Percentiles rank a stretch among this genome's conserved stretches.
These are phyloP conservation scores for Stratiolaelaps scimitus DNA, from an alignment of 1,140 invertebrate genomes.

Conservation along the genomic window DNA sequence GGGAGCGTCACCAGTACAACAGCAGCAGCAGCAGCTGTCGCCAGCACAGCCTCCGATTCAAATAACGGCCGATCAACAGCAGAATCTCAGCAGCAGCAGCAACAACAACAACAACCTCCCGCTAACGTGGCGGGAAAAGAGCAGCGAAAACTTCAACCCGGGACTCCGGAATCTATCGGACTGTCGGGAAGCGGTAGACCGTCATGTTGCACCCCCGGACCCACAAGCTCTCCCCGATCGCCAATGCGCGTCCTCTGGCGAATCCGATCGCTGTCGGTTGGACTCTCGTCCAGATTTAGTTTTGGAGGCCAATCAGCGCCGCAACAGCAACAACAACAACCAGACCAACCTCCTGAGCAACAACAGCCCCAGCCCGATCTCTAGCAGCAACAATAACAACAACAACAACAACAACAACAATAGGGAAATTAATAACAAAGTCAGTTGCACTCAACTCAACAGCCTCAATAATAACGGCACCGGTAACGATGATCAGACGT, in stretches of 20 bases:
- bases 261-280: constrained; percentile 22
- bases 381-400: not conserved
- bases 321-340: constrained; percentile 2
- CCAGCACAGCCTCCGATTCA: not conserved
- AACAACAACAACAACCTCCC: too few relatives aligned
- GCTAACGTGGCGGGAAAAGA: too few relatives aligned
- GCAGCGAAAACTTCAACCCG: too few relatives aligned
- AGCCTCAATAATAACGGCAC: not conserved
- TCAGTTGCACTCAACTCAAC: constrained; percentile 4
- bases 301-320: constrained; percentile 1
- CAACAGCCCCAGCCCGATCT: too few relatives aligned
- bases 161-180: too few relatives aligned
- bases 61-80: not conserved
- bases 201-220: too few relatives aligned
- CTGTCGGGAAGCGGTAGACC: too few relatives aligned
- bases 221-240: too few relatives aligned
- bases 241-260: constrained; percentile 7
- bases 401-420: not conserved
- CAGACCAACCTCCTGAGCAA: not conserved
- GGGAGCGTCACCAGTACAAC: too few relatives aligned
- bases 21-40: not conserved
- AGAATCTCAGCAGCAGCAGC: not conserved
- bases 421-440: not conserved
- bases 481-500: too few relatives aligned
- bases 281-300: constrained; percentile 1